phyloP scores from a whole-genome alignment of 2,888 invertebrate species.

The Chouioia cunea region DNA sequence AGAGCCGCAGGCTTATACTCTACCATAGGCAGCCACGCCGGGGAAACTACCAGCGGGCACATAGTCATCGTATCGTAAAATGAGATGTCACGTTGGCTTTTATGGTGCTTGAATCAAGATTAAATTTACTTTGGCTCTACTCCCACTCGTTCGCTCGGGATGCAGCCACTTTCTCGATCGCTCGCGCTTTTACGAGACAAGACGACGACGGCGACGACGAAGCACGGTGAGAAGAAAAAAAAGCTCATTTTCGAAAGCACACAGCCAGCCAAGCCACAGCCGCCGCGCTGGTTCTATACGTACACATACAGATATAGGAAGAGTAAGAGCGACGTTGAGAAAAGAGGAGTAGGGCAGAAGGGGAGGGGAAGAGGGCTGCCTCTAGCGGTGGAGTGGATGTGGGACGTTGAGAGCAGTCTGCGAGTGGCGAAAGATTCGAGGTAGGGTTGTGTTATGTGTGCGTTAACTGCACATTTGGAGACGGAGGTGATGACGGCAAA shows the following conservation, averaged over 20 bases:
- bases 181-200: conserved; percentile 16
- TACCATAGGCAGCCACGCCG: too few relatives aligned
- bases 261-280: conserved; percentile 8
- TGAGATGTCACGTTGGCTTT: conserved; percentile 62
- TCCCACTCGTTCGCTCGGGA: neutral
- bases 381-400: too few relatives aligned
- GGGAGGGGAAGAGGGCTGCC: too few relatives aligned
- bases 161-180: conserved; percentile 29
- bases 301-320: conserved; percentile 12
- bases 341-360: too few relatives aligned
- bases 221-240: conserved; percentile 12
- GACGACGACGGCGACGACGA: neutral
- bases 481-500: too few relatives aligned
- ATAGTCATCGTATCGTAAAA: conserved; percentile 62
- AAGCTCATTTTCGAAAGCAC: conserved; percentile 36
- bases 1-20: neutral
- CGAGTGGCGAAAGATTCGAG: too few relatives aligned
- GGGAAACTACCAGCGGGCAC: neutral
- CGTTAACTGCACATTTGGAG: too few relatives aligned
- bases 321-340: too few relatives aligned
- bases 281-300: conserved; percentile 29
- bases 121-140: conserved; percentile 61
- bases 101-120: conserved; percentile 64
- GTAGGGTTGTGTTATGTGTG: too few relatives aligned
- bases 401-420: too few relatives aligned